A percentile compares a stretch with the other conserved stretches of the same genome.
Evolutionary conservation across 2,113 vertebrate species (phyloP).

Genomic region (Mustela lutreola): DNA sequence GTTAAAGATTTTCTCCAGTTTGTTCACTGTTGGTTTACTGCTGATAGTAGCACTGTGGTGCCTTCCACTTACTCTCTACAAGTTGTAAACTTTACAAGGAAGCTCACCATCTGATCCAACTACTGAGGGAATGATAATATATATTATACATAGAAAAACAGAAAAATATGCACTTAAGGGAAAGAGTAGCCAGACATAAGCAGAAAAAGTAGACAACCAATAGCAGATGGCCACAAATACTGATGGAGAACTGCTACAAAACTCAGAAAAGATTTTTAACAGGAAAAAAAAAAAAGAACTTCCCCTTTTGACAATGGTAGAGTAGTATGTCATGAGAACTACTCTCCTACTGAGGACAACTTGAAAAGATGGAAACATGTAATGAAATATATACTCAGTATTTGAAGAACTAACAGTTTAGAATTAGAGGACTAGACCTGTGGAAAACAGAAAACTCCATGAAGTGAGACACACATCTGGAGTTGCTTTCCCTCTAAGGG

Average conservation of each 20-base stretch:
- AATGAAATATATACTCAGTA: not conserved
- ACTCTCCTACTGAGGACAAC: not conserved
- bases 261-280: not conserved
- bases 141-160: not conserved
- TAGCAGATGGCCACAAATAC: not conserved
- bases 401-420: not conserved
- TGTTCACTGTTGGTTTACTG: not conserved
- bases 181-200: not conserved
- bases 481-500: not conserved
- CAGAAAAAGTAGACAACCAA: not conserved
- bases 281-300: not conserved
- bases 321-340: not conserved
- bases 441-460: not conserved
- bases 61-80: not conserved
- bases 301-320: not conserved
- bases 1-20: not conserved
- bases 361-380: conserved; percentile 4
- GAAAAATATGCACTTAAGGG: not conserved
- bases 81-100: not conserved
- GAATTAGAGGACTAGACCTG: not conserved
- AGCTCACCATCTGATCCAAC: not conserved
- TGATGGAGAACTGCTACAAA: not conserved
- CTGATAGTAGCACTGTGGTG: not conserved
- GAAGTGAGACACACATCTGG: not conserved
- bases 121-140: not conserved